Evolutionary conservation across 2,888 invertebrate genomes (phyloP), one percentile per base, ranked within the genome.

Genomic region (Trachelus stipa): DNA sequence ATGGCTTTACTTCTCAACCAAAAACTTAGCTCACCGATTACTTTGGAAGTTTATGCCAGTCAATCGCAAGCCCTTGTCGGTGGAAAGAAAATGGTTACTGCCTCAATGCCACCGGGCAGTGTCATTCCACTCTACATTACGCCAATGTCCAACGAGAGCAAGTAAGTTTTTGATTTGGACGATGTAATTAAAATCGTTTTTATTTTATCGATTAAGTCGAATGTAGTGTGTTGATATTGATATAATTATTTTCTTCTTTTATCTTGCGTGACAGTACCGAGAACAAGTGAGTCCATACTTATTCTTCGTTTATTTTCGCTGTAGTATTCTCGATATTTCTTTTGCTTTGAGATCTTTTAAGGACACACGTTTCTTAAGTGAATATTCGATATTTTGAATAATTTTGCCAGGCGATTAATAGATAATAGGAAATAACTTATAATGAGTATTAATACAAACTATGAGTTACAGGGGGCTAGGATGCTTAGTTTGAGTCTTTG

Each of bases 81-180:
- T 76, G 97, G 96, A 4, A 98, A 97, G 92, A 98, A 97, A 92
- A 94, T 95, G 90, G 93, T 93, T 56, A 91, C 93, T 0, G 92
- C 93, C 0, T 92, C 93, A 0, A 88, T 96, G 33, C 90, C 93
- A 4, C 94, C 94, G 37, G 95, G 95, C 15, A 92, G 93, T 71
- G 92, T 94, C 71, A 92, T 95, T 81, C 96, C 98, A 4, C 89
- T 98, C 3, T 99, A 97, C 91, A 93, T 98, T 80, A 93, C 96
- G 0, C 95, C 97, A 0, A 90, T 98, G 80, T 91, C 95, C 31
- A 94, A 95, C 80, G 98, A 99, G 85, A 90, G 83, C 87, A 98
- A 98, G 96, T 97, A 90, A 94, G 95, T 93, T 56, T 0, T 23
- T 56, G 1, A 56, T 1, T 23, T 56, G 9, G 9, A 23, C 9